Evolutionary conservation across 2,888 invertebrate species (phyloP).

Genomic region (Hypomecis punctinalis): DNA sequence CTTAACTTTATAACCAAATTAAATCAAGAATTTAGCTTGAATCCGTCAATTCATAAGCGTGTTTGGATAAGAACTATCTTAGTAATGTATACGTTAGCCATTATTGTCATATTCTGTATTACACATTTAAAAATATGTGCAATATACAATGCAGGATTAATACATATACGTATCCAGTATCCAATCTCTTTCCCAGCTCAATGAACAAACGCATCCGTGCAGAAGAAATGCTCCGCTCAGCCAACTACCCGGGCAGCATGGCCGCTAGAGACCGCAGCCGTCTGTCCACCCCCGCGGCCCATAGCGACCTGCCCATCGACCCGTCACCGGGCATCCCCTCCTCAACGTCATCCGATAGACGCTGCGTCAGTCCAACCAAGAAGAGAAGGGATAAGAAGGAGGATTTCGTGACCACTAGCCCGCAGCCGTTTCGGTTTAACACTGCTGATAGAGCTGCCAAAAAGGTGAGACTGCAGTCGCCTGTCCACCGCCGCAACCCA

Average conservation of each 20-base stretch:
- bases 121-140: too few relatives aligned
- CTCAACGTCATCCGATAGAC: constrained; percentile 64
- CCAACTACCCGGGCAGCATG: constrained; percentile 89
- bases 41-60: too few relatives aligned
- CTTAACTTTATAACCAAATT: too few relatives aligned
- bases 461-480: constrained; percentile 56
- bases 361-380: constrained; percentile 68
- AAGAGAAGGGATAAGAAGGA: constrained; percentile 70
- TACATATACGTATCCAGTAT: neutral
- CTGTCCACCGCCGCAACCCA: neutral
- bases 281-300: constrained; percentile 77
- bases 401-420: constrained; percentile 82
- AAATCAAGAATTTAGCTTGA: too few relatives aligned
- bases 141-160: too few relatives aligned
- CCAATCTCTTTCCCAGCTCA: constrained; percentile 64
- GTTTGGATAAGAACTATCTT: too few relatives aligned
- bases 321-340: constrained; percentile 73
- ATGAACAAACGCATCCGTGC: constrained; percentile 88
- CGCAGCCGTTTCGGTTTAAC: constrained; percentile 81
- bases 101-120: too few relatives aligned
- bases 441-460: constrained; percentile 79
- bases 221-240: constrained; percentile 87
- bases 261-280: constrained; percentile 85
- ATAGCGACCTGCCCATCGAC: constrained; percentile 78
- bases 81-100: too few relatives aligned